These are phyloP conservation scores for Monomorium pharaonis DNA, from an alignment of 1,140 invertebrate species.

Conservation along the genomic window DNA sequence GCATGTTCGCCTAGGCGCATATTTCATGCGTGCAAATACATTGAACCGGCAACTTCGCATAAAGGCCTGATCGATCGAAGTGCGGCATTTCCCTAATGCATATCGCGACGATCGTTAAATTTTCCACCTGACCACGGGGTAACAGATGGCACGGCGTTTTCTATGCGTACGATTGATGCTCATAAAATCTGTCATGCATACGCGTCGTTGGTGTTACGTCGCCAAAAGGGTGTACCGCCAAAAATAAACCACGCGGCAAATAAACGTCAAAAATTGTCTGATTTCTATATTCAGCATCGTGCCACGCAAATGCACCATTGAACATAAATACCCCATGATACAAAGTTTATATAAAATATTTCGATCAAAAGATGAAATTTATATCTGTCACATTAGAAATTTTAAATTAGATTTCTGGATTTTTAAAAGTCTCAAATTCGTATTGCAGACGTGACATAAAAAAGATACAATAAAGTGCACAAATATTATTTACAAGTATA, in stretches of 20 bases:
- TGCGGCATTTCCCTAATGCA: slow-evolving; percentile 53
- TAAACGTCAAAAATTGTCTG: slow-evolving; percentile 25
- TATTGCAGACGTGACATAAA: neutral
- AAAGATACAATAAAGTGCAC: neutral
- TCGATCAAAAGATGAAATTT: neutral
- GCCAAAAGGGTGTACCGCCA: slow-evolving; percentile 21
- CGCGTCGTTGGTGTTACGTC: slow-evolving; percentile 42
- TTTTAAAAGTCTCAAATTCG: neutral
- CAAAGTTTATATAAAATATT: neutral
- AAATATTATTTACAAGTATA: neutral
- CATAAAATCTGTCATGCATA: slow-evolving; percentile 69
- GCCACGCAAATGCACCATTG: neutral
- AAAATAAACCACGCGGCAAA: slow-evolving; percentile 40
- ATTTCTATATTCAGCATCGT: neutral
- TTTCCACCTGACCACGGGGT: slow-evolving; percentile 70
- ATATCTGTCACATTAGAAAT: neutral
- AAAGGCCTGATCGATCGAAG: slow-evolving; percentile 37
- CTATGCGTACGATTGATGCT: slow-evolving; percentile 52
- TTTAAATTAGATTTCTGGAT: neutral
- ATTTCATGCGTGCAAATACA: slow-evolving; percentile 5
- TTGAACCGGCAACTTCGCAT: neutral
- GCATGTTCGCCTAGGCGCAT: neutral
- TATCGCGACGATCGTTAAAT: slow-evolving; percentile 62
- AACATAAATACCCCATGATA: too few relatives aligned
- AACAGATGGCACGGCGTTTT: slow-evolving; percentile 67